Evolutionary conservation across 2,113 vertebrate species (phyloP).

Genomic region (Tympanuchus pallidicinctus): DNA sequence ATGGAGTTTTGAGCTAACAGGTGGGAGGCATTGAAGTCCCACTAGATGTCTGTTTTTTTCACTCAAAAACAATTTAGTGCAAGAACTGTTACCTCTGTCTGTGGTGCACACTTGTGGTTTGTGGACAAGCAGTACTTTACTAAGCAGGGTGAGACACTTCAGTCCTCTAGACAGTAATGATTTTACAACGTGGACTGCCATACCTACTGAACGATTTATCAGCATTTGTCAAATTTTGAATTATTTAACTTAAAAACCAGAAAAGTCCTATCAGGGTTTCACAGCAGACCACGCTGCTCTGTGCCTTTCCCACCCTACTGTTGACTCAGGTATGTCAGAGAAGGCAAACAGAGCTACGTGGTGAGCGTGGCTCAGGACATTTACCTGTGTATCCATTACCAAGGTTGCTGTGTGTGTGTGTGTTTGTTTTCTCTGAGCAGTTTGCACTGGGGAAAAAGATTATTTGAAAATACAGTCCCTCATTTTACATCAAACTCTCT

Average conservation of each 20-base stretch:
- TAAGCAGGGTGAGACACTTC: neutral
- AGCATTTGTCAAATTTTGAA: neutral
- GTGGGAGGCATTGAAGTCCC: neutral
- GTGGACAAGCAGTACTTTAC: neutral
- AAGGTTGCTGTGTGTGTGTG: too few species aligned
- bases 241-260: neutral
- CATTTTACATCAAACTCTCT: neutral
- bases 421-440: neutral
- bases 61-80: neutral
- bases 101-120: neutral
- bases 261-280: neutral
- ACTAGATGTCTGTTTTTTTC: neutral
- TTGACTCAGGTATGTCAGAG: neutral
- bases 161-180: neutral
- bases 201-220: neutral
- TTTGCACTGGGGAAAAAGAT: neutral
- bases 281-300: neutral
- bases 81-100: neutral
- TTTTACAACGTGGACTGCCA: neutral
- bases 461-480: neutral
- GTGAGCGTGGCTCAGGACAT: neutral
- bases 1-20: neutral
- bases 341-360: neutral
- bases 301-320: neutral
- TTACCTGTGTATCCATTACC: neutral